A percentile compares a stretch with the other conserved stretches of the same genome.
Conservation (phyloP, 2,797 vertebrate species). For the Sebastes paucispinis region DNA sequence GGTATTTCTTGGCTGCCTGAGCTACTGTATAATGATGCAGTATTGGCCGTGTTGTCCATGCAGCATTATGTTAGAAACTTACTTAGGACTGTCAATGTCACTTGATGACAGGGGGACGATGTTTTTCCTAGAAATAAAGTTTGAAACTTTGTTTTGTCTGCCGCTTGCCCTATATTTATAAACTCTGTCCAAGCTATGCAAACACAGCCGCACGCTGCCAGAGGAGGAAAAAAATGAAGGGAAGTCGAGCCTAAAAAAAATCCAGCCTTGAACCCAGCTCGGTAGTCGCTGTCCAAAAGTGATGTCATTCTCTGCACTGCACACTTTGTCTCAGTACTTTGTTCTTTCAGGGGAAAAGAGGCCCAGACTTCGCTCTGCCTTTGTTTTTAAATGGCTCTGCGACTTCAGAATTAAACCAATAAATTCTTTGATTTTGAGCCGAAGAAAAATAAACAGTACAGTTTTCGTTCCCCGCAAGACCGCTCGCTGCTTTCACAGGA, state of each 20-base stretch:
- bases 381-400: slow-evolving; percentile 61
- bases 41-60: slow-evolving; percentile 50
- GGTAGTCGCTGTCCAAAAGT: slow-evolving; percentile 70
- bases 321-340: slow-evolving; percentile 73
- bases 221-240: slow-evolving; percentile 33
- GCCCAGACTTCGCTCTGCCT: slow-evolving; percentile 46
- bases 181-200: slow-evolving; percentile 62
- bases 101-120: slow-evolving; percentile 37
- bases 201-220: slow-evolving; percentile 51
- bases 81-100: slow-evolving; percentile 47
- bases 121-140: slow-evolving; percentile 80
- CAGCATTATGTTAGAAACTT: slow-evolving; percentile 47
- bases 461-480: slow-evolving; percentile 37
- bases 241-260: slow-evolving; percentile 48
- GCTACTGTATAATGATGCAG: slow-evolving; percentile 74
- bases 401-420: slow-evolving; percentile 62
- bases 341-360: slow-evolving; percentile 56
- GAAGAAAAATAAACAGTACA: slow-evolving; percentile 56
- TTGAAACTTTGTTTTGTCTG: slow-evolving; percentile 72
- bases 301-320: slow-evolving; percentile 76
- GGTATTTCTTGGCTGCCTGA: slow-evolving; percentile 68
- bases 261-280: slow-evolving; percentile 63
- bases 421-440: slow-evolving; percentile 67
- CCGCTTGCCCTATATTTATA: slow-evolving; percentile 61
- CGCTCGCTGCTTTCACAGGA: slow-evolving; percentile 43